These are phyloP conservation scores for Megalopta genalis DNA, from an alignment of 1,140 invertebrate species.

Conservation along the genomic window DNA sequence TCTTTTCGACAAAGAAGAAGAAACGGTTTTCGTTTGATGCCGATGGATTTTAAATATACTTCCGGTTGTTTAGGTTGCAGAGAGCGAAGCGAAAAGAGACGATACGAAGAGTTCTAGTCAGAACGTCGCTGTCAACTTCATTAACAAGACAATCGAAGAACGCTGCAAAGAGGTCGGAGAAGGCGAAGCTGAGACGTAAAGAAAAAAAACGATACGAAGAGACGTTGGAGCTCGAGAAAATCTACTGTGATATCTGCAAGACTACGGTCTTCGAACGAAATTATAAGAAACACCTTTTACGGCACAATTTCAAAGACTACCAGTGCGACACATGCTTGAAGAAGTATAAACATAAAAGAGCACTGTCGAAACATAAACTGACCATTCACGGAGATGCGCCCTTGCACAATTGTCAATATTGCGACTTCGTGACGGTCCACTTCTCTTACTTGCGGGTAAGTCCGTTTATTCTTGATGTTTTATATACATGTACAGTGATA, in stretches of 20 bases:
- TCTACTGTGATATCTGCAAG: constrained; percentile 7
- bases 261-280: not conserved
- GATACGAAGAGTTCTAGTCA: not conserved
- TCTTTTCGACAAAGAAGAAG: not conserved
- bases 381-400: not conserved
- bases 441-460: constrained; percentile 52
- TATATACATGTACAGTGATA: too few species aligned
- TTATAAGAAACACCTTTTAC: constrained; percentile 17
- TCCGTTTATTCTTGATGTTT: not conserved
- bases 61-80: constrained; percentile 30
- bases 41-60: not conserved
- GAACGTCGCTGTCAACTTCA: not conserved
- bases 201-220: not conserved
- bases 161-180: not conserved
- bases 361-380: not conserved
- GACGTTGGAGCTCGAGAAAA: not conserved
- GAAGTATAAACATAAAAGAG: constrained; percentile 21
- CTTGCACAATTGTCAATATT: constrained; percentile 12
- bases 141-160: not conserved
- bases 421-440: constrained; percentile 27
- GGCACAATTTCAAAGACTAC: not conserved
- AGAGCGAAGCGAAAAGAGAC: not conserved
- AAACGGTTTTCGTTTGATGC: not conserved
- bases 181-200: not conserved
- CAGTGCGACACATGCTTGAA: constrained; percentile 13